Evolutionary conservation across 92 coral and sea anemone species (phyloP).

Genomic region (Desmophyllum pertusum): DNA sequence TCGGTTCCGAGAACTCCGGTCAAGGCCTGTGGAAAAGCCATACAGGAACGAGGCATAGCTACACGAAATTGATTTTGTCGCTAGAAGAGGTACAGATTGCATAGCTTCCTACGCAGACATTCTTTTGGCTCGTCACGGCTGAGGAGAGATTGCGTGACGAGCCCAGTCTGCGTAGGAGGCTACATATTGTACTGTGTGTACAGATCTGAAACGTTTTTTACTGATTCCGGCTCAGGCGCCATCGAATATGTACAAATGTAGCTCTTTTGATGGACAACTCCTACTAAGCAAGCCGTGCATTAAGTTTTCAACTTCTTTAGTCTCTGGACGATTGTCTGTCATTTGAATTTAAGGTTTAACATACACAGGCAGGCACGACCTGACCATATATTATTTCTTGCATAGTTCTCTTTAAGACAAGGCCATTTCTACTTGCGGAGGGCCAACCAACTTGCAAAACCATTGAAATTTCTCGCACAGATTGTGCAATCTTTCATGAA

Average conservation of each 20-base stretch:
- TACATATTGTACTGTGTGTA: background rate
- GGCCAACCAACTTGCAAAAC: background rate
- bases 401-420: background rate
- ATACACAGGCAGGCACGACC: too few species aligned
- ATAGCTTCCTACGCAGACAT: too few species aligned
- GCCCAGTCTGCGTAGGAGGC: too few species aligned
- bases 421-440: background rate
- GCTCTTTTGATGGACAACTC: background rate
- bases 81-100: background rate
- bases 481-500: constrained; percentile 3
- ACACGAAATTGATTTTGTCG: background rate
- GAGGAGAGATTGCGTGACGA: too few species aligned
- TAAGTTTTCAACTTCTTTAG: background rate
- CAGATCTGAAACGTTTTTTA: background rate
- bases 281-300: background rate
- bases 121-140: too few species aligned
- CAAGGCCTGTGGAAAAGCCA: too few species aligned
- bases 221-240: background rate
- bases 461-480: background rate
- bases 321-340: background rate
- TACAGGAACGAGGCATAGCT: background rate
- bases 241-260: background rate
- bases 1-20: too few species aligned
- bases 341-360: background rate
- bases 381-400: background rate